phyloP scores from a whole-genome alignment of 2,113 vertebrate species.

The Parotia lawesii region DNA sequence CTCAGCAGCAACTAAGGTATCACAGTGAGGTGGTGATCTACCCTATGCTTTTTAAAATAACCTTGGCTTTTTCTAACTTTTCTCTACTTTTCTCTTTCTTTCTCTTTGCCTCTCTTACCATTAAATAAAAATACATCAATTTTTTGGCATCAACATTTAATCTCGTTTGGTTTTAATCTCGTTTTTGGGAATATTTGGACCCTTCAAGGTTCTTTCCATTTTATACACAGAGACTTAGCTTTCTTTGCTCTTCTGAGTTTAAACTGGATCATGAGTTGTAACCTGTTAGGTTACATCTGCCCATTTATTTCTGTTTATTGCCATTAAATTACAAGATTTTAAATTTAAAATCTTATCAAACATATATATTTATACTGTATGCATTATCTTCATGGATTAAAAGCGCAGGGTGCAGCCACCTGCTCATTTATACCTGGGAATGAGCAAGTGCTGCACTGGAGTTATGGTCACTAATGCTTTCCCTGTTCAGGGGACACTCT shows the following conservation, averaged over 20 bases:
- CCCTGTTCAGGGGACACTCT: background rate
- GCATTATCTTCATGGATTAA: background rate
- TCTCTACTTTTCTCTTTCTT: background rate
- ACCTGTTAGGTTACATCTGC: background rate
- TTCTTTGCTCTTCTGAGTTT: background rate
- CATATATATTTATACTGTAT: background rate
- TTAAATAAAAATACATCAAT: background rate
- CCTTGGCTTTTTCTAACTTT: background rate
- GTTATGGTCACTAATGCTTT: background rate
- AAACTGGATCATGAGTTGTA: background rate
- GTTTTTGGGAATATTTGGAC: background rate
- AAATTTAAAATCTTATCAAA: background rate
- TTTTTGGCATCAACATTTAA: background rate
- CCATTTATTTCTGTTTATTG: background rate
- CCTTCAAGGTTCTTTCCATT: background rate
- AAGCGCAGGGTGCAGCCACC: background rate
- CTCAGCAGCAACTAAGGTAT: background rate
- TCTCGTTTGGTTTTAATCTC: background rate
- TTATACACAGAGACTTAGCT: background rate
- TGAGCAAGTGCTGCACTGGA: background rate
- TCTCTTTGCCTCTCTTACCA: background rate
- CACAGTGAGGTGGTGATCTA: background rate
- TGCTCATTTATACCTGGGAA: background rate
- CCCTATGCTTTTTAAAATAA: background rate
- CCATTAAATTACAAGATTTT: background rate